Percentiles rank a stretch among this genome's conserved stretches.
Conservation (phyloP, 2,113 vertebrate genomes). For the Odontesthes bonariensis region DNA sequence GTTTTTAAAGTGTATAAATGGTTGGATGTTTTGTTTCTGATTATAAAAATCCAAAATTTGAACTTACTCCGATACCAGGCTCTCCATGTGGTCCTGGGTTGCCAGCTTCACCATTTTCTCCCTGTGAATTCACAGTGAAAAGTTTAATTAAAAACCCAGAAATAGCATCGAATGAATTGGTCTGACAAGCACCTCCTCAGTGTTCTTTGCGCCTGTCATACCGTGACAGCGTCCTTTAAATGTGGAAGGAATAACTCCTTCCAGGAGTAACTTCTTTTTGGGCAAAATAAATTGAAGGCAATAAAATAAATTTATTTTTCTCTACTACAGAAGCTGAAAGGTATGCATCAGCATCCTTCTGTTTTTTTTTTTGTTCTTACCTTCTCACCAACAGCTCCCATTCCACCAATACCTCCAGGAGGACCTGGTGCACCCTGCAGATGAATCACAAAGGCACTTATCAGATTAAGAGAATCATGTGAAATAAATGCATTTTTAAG, state of each 20-base stretch:
- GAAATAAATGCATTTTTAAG: neutral
- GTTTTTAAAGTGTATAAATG: neutral
- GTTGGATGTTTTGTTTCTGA: neutral
- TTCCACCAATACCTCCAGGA: constrained; percentile 89
- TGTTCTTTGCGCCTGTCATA: neutral
- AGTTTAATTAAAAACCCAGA: neutral
- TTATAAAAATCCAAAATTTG: neutral
- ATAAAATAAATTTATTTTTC: neutral
- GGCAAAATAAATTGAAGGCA: neutral
- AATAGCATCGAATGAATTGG: neutral
- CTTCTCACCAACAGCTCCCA: constrained; percentile 95
- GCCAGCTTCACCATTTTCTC: constrained; percentile 95
- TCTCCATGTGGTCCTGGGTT: constrained; percentile 95
- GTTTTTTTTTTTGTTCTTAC: constrained; percentile 75
- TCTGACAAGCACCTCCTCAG: neutral
- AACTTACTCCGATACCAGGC: constrained; percentile 89
- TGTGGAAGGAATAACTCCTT: neutral
- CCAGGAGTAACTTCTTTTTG: neutral
- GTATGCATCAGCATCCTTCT: neutral
- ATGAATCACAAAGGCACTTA: constrained; percentile 27
- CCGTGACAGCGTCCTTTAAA: neutral
- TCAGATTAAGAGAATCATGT: neutral
- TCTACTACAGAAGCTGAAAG: neutral
- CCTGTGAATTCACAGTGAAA: constrained; percentile 77
- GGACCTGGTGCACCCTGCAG: constrained; percentile 93